Conservation (phyloP, 1,140 invertebrate genomes). For the Euglossa dilemma region DNA sequence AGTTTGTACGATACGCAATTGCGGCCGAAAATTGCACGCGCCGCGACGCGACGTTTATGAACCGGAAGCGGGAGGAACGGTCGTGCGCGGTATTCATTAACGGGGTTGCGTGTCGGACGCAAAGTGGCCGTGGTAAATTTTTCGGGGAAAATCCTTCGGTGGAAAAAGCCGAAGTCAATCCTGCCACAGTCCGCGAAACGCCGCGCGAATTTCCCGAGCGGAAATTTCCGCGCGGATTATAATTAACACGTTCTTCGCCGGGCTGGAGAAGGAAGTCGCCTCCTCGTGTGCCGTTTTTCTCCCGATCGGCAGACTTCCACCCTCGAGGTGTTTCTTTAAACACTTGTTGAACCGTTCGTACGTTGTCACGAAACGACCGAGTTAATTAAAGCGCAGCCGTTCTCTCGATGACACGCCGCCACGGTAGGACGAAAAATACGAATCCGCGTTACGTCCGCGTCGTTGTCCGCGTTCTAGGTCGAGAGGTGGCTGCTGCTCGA, state of each 20-base stretch:
- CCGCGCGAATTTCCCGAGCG: background rate
- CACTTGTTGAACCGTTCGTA: background rate
- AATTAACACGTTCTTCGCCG: conserved; percentile 14
- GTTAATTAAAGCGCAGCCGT: background rate
- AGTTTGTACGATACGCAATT: background rate
- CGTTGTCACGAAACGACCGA: background rate
- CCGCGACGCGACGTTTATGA: conserved; percentile 40
- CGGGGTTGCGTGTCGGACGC: background rate
- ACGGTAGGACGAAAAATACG: background rate
- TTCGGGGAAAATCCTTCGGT: background rate
- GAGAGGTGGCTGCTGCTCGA: background rate
- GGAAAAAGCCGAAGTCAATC: background rate
- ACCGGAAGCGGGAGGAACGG: conserved; percentile 7
- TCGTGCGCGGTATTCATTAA: conserved; percentile 32
- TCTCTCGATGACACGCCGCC: background rate
- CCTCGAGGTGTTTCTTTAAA: background rate
- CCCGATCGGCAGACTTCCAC: background rate
- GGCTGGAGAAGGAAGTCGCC: background rate
- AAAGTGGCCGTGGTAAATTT: background rate
- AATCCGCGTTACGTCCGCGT: background rate
- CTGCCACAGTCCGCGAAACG: background rate
- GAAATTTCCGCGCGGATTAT: conserved; percentile 12
- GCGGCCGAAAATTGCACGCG: conserved; percentile 16
- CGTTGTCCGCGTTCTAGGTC: background rate
- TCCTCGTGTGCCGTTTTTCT: background rate